Conservation (phyloP, 1,140 invertebrate species). For the Neocloeon triangulifer region DNA sequence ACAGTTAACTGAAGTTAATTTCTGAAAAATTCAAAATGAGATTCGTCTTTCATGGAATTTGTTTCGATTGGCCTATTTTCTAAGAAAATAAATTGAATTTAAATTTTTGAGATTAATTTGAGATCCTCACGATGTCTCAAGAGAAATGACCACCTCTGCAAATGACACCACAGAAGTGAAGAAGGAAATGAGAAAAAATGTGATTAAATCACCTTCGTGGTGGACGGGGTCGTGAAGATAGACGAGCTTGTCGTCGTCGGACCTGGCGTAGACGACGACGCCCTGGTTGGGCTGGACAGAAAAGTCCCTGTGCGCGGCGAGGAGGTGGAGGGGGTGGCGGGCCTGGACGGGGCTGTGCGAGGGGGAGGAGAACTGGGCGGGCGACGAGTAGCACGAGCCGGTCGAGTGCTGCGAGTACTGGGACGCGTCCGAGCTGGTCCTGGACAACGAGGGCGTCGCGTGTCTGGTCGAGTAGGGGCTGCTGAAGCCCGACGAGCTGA, state of each 20-base stretch:
- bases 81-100: slow-evolving; percentile 6
- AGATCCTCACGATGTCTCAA: no score
- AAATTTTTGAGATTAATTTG: slow-evolving; percentile 4
- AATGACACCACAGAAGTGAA: no score
- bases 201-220: background rate
- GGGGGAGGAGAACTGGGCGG: slow-evolving; percentile 32
- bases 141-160: no score
- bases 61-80: no score
- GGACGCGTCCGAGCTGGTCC: slow-evolving; percentile 78
- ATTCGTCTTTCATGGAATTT: no score
- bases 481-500: slow-evolving; percentile 12
- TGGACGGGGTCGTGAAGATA: no score
- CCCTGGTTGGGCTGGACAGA: no score
- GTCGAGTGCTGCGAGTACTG: slow-evolving; percentile 35
- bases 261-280: no score
- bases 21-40: no score
- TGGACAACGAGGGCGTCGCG: slow-evolving; percentile 61
- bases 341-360: slow-evolving; percentile 66
- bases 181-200: background rate
- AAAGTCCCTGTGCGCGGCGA: slow-evolving; percentile 16
- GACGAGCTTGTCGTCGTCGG: no score
- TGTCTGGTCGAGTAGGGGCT: no score
- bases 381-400: slow-evolving; percentile 27
- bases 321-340: slow-evolving; percentile 13
- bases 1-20: no score